Base-by-base conservation (phyloP, 2,113 vertebrate species). In the Chunga burmeisteri region DNA sequence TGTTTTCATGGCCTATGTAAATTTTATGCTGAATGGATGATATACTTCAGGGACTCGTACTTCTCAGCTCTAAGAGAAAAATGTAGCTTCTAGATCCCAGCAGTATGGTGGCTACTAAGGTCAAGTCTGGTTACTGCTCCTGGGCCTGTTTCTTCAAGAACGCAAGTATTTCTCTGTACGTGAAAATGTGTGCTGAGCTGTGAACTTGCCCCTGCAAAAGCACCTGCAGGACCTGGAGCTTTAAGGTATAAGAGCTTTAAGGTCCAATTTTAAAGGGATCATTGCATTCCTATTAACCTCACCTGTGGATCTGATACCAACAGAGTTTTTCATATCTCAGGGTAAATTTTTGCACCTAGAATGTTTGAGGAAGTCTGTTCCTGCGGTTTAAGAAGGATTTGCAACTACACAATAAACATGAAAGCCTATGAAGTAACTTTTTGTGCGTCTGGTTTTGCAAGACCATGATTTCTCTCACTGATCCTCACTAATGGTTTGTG, bases 151-250 rank as follows among this genome's bases (percentile, higher is more conserved):
- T 75, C 17, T 68, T 86, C 9, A 55, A 38, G 22, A 84, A 9
- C 0, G 0, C 10, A 34, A 5, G n/a, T 23, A 13, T 1, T 21
- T 66, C 5, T 46, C 18, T 18, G 30, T 15, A 9, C 29, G 22
- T 72, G 68, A 16, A 46, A 46, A 23, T 7, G 2, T 1, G 0
- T 53, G 53, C 40, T 42, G 13, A 50, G 11, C 47, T 52, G 20
- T 30, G 55, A 29, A 7, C 7, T 25, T 52, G 11, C 7, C 40
- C n/a, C 27, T 66, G 73, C n/a, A 66, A 62, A 72, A 72, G 56
- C 27, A n/a, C 8, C 56, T 68, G 56, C 73, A 38, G 52, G 36
- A 90, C 2, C 38, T 30, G 29, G 25, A 71, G 56, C 23, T 65
- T 65, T 56, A 16, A 32, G 38, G 9, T 38, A 38, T 38, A 38